Base-by-base conservation (phyloP, 2,888 invertebrate species). In the Drosophila infuscata region DNA sequence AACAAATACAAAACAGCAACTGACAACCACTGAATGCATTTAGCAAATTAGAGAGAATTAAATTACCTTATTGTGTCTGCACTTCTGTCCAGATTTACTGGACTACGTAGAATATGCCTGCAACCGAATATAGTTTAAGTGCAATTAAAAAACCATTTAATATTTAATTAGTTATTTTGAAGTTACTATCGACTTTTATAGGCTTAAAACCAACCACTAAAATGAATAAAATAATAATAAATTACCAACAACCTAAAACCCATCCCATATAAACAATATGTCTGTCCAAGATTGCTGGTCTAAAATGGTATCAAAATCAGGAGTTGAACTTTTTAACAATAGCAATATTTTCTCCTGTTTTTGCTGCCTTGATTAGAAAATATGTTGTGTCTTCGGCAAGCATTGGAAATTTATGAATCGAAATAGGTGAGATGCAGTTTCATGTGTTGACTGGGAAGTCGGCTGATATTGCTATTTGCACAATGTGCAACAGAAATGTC, bases 401-500 rank as follows among this genome's bases (percentile, higher is more conserved):
- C 8, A 38, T 15, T 8, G 30, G 30, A 41, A 41, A 20, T 41
- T 30, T 57, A 9, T 41, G 30, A 32, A 20, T 57, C 32, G 11
- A 32, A 43, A 15, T 20, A 57, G 43, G 20, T 57, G 3, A 20
- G 43, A 20, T 43, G 43, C 9, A 17, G 43, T 30, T 57, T 9
- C 3, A 41, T 36, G 68, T 57, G 51, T 57, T 68, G 68, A 56
- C 49, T 68, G 56, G 49, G 33, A 57, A 25, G 48, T 35, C 49
- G 51, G 36, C 25, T 41, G 17, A 11, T 29, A 29, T 36, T n/a
- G 29, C n/a, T 9, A 54, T 36, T 36, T 17, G 25, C 36, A 29
- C 36, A 29, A 7, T 4, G 11, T 11, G 17, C 15, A 29, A 17
- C 35, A 51, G 30, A 68, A 43, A 43, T 41, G 49, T 68, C 43